Evolutionary conservation across 2,113 vertebrate genomes (phyloP).

Genomic region (Aramus guarauna): DNA sequence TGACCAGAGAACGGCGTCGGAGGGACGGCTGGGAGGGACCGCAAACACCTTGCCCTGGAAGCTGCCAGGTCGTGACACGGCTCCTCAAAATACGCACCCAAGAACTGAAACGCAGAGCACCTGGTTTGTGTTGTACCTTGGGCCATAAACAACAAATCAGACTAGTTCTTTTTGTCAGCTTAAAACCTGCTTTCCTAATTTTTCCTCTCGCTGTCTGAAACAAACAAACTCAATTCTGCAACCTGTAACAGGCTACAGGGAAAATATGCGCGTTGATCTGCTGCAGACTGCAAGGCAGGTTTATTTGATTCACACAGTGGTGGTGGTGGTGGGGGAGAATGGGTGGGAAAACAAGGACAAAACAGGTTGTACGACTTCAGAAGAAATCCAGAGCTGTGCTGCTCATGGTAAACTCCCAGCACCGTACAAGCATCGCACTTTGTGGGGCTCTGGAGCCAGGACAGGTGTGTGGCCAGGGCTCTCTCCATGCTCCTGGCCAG

Average conservation of each 20-base stretch:
- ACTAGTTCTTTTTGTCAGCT: background rate
- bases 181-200: background rate
- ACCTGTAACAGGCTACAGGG: background rate
- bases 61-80: background rate
- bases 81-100: background rate
- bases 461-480: fast-evolving
- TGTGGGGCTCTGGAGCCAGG: background rate
- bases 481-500: background rate
- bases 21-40: background rate
- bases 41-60: background rate
- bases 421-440: background rate
- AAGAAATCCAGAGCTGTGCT: background rate
- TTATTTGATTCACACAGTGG: background rate
- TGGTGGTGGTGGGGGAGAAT: too few species aligned
- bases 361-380: background rate
- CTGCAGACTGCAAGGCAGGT: background rate
- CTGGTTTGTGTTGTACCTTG: background rate
- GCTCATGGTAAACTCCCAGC: background rate
- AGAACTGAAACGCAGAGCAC: background rate
- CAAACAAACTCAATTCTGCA: background rate
- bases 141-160: background rate
- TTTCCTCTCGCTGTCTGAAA: background rate
- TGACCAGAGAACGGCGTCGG: background rate
- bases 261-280: background rate
- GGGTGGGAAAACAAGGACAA: too few species aligned